Evolutionary conservation across 2,888 invertebrate genomes (phyloP), one percentile per base, ranked within the genome.

Genomic region (Rugalucina vietnamica): DNA sequence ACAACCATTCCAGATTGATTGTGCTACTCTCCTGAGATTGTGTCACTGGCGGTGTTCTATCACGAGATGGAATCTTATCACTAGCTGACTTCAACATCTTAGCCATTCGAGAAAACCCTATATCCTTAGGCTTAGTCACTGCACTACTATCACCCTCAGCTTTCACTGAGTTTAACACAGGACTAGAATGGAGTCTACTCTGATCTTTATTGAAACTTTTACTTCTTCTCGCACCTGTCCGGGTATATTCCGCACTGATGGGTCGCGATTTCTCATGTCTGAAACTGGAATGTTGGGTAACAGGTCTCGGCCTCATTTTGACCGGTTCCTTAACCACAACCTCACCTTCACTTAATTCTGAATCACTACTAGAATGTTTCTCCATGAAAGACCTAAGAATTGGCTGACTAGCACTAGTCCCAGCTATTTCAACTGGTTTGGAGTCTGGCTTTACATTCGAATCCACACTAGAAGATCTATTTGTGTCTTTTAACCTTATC

Each of bases 1-100:
- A 97, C 74, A 97, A 94, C 96, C 96, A 96, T 93, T 96, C 96
- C 81, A 97, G 95, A 71, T 96, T 96, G 72, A 96, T 95, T 60
- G 96, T 94, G 92, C 96, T 96, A 69, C 92, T 93, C 89, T 92
- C 91, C 84, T 93, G 88, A 54, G 93, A 90, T 1, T 74, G 69
- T 34, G 81, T 32, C 14, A 79, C 72, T 10, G 83, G 76, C 21
- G 73, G 54, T 18, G 65, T 75, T 50, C 57, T 79, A 2, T 83
- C 79, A 73, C 57, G 82, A 24, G 81, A 79, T 14, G 76, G 43
- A 36, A 78, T 54, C 36, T 77, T 70, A 70, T 88, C 88, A 85
- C 81, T 81, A 5, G 88, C 81, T 75, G 85, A 84, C 21, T 85
- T 82, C 36, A 86, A 69, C 85, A 88, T 86, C 54, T 85, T 81